Percentiles rank a stretch among this genome's conserved stretches.
Evolutionary conservation across 2,113 vertebrate species (phyloP).

Genomic region (Vidua chalybeata): DNA sequence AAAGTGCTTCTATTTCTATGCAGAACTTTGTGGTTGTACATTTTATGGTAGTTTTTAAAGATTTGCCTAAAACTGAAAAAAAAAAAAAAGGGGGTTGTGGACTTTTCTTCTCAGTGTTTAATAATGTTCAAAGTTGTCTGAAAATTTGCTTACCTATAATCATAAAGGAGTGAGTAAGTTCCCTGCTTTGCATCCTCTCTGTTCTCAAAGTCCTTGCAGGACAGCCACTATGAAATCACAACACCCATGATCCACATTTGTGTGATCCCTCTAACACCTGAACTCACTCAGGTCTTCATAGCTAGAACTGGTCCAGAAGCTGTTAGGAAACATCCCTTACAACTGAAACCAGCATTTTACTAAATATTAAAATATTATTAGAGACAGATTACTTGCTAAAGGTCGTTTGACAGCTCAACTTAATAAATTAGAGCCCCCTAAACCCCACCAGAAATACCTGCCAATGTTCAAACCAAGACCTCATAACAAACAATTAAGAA

Average conservation of each 20-base stretch:
- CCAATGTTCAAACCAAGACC: background rate
- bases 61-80: background rate
- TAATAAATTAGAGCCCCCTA: background rate
- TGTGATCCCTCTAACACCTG: accelerated
- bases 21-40: background rate
- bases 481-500: background rate
- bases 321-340: background rate
- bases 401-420: background rate
- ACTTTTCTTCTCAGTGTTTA: background rate
- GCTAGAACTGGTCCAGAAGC: background rate
- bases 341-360: background rate
- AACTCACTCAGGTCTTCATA: background rate
- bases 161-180: background rate
- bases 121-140: background rate
- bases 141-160: background rate
- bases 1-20: background rate
- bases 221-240: background rate
- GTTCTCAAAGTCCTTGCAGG: background rate
- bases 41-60: background rate
- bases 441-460: background rate
- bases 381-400: background rate
- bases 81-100: too few relatives aligned
- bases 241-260: background rate
- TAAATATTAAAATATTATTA: background rate
- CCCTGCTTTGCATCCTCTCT: background rate